Percentiles rank a stretch among this genome's conserved stretches.
Evolutionary conservation across 2,888 invertebrate genomes (phyloP).

Genomic region (Nomada fucata): DNA sequence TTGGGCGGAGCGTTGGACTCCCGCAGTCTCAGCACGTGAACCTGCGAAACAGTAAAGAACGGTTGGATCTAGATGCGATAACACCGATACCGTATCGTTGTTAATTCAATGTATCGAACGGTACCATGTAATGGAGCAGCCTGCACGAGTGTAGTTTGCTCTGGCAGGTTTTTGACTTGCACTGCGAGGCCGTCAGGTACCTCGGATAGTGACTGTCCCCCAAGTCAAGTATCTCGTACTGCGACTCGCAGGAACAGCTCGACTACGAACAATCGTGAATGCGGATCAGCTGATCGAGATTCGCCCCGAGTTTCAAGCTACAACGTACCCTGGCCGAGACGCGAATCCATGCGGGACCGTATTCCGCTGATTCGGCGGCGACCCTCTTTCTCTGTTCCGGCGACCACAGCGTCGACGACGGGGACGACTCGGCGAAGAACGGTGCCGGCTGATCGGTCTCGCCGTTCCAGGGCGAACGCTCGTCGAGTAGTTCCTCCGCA

Average conservation of each 20-base stretch:
- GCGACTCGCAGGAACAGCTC: slow-evolving; percentile 72
- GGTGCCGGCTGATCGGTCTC: background rate
- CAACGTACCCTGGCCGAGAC: background rate
- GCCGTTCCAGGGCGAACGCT: background rate
- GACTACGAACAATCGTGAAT: slow-evolving; percentile 47
- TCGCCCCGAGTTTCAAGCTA: background rate
- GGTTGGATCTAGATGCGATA: background rate
- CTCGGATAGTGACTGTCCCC: slow-evolving; percentile 76
- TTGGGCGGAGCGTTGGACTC: slow-evolving; percentile 44
- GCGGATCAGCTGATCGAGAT: background rate
- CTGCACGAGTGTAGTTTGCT: slow-evolving; percentile 72
- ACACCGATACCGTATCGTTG: background rate
- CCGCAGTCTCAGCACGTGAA: slow-evolving; percentile 72
- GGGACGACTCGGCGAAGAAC: background rate
- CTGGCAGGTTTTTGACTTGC: slow-evolving; percentile 67
- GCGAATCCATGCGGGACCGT: background rate
- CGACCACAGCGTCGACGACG: no score
- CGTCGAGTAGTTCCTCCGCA: background rate
- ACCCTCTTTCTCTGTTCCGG: background rate
- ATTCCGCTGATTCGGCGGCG: background rate
- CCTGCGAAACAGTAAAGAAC: slow-evolving; percentile 54
- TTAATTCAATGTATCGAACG: background rate
- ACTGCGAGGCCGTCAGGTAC: slow-evolving; percentile 71
- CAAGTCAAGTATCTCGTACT: slow-evolving; percentile 71
- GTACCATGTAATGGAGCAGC: slow-evolving; percentile 72